Percentiles rank a stretch among this genome's conserved stretches.
Conservation (phyloP, 23 tunicate species). For the Ascidia mentula region DNA sequence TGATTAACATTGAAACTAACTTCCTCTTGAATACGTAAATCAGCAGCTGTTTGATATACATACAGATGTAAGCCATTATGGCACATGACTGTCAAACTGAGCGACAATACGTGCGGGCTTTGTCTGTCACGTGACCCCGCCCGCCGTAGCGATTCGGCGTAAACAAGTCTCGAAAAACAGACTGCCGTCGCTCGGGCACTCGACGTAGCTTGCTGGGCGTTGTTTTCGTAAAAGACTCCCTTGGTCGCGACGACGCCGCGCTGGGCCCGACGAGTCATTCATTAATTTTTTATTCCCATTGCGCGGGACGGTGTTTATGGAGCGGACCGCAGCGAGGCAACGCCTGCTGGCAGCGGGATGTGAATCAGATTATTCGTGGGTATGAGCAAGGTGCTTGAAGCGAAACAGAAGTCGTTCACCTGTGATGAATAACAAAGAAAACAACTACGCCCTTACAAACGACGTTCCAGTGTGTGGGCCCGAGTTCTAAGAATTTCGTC, state of each 20-base stretch:
- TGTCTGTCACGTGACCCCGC: not conserved
- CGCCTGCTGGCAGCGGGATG: not conserved
- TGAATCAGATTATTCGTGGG: not conserved
- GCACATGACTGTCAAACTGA: too few species aligned
- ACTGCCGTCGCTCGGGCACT: not conserved
- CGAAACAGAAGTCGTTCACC: not conserved
- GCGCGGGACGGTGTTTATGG: slow-evolving; percentile 4
- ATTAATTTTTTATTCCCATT: slow-evolving; percentile 10
- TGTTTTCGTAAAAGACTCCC: slow-evolving; percentile 3
- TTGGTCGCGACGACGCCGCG: slow-evolving; percentile 4
- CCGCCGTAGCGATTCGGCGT: slow-evolving; percentile 9
- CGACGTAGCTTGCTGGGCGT: not conserved
- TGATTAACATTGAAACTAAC: too few species aligned
- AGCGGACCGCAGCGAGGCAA: not conserved
- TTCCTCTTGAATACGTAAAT: too few species aligned
- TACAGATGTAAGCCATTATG: too few species aligned
- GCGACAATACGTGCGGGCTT: slow-evolving; percentile 2
- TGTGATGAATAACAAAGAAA: not conserved
- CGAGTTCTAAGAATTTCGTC: too few species aligned
- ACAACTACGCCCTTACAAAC: not conserved
- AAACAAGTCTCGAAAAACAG: slow-evolving; percentile 12
- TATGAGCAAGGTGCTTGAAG: not conserved
- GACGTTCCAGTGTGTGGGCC: not conserved
- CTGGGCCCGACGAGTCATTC: not conserved
- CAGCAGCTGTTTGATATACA: too few species aligned